phyloP scores from a whole-genome alignment of 2,888 invertebrate species.

The Tiphia femorata region DNA sequence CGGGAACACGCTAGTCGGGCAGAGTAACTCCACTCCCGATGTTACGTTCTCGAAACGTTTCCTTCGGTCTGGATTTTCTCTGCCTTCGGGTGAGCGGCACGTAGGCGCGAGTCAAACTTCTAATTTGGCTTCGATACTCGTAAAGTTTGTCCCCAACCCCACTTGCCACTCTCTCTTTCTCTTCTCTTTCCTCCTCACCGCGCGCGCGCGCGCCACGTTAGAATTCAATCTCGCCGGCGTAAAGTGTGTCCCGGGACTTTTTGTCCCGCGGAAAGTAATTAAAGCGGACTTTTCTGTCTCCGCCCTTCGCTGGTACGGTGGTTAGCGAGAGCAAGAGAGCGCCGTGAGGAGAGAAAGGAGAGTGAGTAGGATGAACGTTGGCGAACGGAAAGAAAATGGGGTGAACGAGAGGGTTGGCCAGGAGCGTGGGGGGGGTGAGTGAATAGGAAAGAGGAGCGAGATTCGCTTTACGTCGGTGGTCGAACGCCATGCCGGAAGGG shows the following conservation, averaged over 20 bases:
- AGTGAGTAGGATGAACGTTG: background rate
- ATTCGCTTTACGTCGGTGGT: slow-evolving; percentile 35
- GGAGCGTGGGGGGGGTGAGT: no score
- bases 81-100: no score
- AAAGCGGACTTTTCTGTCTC: slow-evolving; percentile 39
- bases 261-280: slow-evolving; percentile 44
- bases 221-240: slow-evolving; percentile 45
- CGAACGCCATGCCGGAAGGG: slow-evolving; percentile 24
- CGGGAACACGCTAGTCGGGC: no score
- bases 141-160: no score
- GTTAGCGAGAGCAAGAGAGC: background rate
- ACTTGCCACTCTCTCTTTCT: background rate
- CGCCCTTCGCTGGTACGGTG: slow-evolving; percentile 17
- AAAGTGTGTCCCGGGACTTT: slow-evolving; percentile 32
- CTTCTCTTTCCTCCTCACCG: no score
- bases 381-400: slow-evolving; percentile 5
- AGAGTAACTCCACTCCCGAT: no score
- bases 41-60: no score
- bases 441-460: slow-evolving; percentile 8
- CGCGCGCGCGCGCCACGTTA: slow-evolving; percentile 26
- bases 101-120: no score
- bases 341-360: background rate
- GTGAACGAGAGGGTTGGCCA: no score
- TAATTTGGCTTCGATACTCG: no score
- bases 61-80: no score